Base-by-base conservation (phyloP, 1,140 invertebrate species). In the Macrotrachela quadricornifera region DNA sequence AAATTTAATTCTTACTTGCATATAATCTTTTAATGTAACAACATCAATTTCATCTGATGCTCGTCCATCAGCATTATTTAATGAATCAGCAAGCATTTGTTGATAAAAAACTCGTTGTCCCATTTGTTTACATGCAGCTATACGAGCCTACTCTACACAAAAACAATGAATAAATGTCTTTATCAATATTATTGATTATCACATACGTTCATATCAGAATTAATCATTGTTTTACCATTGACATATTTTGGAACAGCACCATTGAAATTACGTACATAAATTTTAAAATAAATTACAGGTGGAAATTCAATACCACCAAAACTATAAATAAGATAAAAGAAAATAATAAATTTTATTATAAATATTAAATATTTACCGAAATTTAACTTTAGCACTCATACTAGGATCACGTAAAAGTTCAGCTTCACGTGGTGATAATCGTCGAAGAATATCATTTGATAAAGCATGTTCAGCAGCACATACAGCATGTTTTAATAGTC, bases 281-380 rank as follows among this genome's bases (percentile, higher is more conserved):
- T 62, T 52, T 70, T 70, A 57, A 69, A 70, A 54, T 62, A 68
- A 51, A 70, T 68, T 60, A 67, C 60, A n/a, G 68, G 68, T 17
- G 68, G 68, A 57, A 69, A 69, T 54, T 66, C 66, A 40, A 49
- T 40, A 16, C 68, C 68, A 46, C 66, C 67, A 63, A 70, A 70
- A 54, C 68, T 70, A 45, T 38, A 58, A 56, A 10, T 21, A 39
- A 44, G 9, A 13, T 45, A 10, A 6, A 21, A 36, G 51, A 48
- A 14, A 40, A 30, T 54, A 51, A 36, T 44, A 21, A 43, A 37
- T 36, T 36, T 0, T 18, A 18, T 38, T 40, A 37, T 40, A 37
- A 11, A 45, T 14, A 38, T 47, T n/a, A 11, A 21, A 17, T 14
- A 40, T 15, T 30, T 59, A 70, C 67, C 68, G 62, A 53, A 70